Percentiles rank a stretch among this genome's conserved stretches.
These are phyloP conservation scores for Venturia canescens DNA, from an alignment of 1,140 invertebrate genomes.

Conservation along the genomic window DNA sequence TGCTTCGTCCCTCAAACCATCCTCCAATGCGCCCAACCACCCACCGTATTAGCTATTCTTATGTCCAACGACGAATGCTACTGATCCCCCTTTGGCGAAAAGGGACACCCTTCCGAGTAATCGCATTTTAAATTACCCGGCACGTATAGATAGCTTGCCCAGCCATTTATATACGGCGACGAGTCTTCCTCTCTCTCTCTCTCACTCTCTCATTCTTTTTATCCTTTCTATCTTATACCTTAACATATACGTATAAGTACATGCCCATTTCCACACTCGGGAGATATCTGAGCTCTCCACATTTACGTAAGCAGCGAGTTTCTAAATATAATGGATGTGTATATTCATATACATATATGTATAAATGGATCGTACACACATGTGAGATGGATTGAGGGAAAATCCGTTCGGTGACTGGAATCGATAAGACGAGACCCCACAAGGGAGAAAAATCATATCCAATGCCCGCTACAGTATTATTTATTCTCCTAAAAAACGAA, in stretches of 20 bases:
- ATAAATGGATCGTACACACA: conserved; percentile 43
- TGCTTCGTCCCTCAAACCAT: conserved; percentile 48
- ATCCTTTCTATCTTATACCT: conserved; percentile 21
- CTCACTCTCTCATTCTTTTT: background rate
- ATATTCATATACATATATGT: background rate
- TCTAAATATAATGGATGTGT: conserved; percentile 43
- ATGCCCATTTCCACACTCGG: conserved; percentile 38
- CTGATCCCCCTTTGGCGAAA: conserved; percentile 51
- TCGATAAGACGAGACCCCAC: conserved; percentile 38
- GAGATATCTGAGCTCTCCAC: conserved; percentile 39
- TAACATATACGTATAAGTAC: conserved; percentile 9
- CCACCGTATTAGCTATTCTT: conserved; percentile 73
- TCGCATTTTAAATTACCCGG: conserved; percentile 72
- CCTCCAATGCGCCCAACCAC: conserved; percentile 38
- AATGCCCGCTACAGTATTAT: conserved; percentile 6
- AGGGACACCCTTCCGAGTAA: conserved; percentile 66
- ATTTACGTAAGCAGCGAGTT: conserved; percentile 37
- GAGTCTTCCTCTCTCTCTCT: background rate
- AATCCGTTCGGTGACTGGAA: conserved; percentile 45
- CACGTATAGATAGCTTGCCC: conserved; percentile 54
- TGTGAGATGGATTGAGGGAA: conserved; percentile 28
- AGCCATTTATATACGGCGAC: conserved; percentile 48
- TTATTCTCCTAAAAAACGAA: background rate
- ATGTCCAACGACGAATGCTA: conserved; percentile 66
- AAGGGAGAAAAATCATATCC: conserved; percentile 21